Conservation (phyloP, 2,797 vertebrate species). For the Pangasius macronema region DNA sequence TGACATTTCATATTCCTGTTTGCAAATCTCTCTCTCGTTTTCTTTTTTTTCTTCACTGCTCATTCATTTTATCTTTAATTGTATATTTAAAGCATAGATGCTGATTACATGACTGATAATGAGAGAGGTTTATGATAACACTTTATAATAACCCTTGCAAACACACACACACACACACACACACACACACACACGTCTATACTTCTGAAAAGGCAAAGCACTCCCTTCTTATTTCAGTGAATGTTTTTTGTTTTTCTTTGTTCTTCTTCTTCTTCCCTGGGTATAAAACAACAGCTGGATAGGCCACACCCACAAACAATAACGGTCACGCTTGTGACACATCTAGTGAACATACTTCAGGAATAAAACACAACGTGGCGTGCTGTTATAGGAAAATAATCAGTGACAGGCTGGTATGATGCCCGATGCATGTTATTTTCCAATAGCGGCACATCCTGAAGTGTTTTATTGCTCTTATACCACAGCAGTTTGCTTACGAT, state of each 20-base stretch:
- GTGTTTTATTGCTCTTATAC: neutral
- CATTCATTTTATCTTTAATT: neutral
- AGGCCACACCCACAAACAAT: neutral
- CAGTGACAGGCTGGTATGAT: too few species aligned
- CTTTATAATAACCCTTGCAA: neutral
- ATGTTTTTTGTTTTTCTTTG: too few species aligned
- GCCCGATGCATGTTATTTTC: neutral
- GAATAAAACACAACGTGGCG: neutral
- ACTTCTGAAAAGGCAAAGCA: neutral
- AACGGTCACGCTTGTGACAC: neutral
- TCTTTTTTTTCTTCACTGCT: neutral
- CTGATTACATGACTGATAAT: neutral
- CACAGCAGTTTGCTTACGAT: too few species aligned
- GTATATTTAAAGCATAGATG: neutral
- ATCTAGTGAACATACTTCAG: neutral
- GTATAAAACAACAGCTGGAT: neutral
- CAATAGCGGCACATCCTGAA: neutral
- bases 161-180: neutral
- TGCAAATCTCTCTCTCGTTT: neutral
- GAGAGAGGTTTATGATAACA: neutral
- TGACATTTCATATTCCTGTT: slow-evolving; percentile 24
- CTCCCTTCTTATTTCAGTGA: neutral
- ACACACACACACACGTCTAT: neutral
- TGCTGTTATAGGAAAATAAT: neutral
- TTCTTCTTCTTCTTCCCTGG: neutral